These are phyloP conservation scores for Silurus glanis DNA, from an alignment of 2,113 vertebrate species.

Conservation along the genomic window DNA sequence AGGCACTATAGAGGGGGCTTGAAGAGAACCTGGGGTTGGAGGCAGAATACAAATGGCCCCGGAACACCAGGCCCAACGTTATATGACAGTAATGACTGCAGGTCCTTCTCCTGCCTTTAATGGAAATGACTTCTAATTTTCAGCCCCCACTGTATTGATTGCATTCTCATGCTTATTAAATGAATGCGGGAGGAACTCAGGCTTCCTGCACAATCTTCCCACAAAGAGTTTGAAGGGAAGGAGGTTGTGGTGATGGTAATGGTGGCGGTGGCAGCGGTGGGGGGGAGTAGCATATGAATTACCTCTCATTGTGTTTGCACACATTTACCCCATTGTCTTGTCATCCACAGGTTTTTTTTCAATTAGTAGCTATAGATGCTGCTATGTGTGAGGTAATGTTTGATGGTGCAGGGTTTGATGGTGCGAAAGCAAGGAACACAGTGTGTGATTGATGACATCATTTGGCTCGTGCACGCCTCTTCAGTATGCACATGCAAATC, in stretches of 20 bases:
- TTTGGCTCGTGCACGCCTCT: conserved; percentile 34
- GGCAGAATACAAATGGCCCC: conserved; percentile 73
- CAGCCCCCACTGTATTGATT: conserved; percentile 72
- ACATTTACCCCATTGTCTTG: conserved; percentile 32
- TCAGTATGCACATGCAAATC: conserved; percentile 48
- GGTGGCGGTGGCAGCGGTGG: background rate
- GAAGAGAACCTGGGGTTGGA: conserved; percentile 60
- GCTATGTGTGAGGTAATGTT: conserved; percentile 31
- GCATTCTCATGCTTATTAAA: conserved; percentile 77
- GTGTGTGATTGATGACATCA: conserved; percentile 47
- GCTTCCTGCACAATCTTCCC: conserved; percentile 56
- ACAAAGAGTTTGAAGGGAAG: conserved; percentile 39
- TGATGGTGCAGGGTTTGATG: conserved; percentile 12
- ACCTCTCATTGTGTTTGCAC: conserved; percentile 33
- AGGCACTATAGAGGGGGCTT: conserved; percentile 33
- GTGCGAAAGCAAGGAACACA: conserved; percentile 12
- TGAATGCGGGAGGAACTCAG: conserved; percentile 63
- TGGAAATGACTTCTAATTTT: conserved; percentile 79
- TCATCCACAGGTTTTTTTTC: conserved; percentile 27
- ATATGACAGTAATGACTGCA: conserved; percentile 72
- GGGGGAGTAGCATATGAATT: conserved; percentile 32
- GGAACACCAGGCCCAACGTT: conserved; percentile 59
- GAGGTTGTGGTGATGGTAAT: background rate
- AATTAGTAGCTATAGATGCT: conserved; percentile 24
- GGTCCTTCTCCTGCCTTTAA: conserved; percentile 68